phyloP scores from a whole-genome alignment of 2,113 vertebrate genomes.

The Bubalus kerabau region DNA sequence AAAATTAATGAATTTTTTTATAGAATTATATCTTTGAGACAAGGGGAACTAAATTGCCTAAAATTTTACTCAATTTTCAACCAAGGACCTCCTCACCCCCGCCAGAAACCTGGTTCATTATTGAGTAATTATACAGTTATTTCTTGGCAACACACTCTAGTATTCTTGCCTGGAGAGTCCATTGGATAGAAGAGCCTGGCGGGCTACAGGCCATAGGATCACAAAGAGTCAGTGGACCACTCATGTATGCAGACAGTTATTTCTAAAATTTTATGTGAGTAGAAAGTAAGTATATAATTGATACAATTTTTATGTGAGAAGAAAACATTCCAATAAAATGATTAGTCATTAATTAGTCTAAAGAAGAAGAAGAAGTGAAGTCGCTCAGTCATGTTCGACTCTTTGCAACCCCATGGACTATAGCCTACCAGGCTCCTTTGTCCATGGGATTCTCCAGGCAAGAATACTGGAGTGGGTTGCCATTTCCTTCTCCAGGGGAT shows the following conservation, averaged over 20 bases:
- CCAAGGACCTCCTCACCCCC: not conserved
- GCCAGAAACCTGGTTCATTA: not conserved
- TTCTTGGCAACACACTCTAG: not conserved
- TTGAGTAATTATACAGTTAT: not conserved
- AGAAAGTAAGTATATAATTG: constrained; percentile 8
- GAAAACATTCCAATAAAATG: not conserved
- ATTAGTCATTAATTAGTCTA: not conserved
- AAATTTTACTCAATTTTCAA: not conserved
- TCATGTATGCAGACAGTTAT: not conserved
- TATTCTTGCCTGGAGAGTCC: not conserved
- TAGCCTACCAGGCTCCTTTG: too few relatives aligned
- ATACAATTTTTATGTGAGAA: not conserved
- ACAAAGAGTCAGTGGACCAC: not conserved
- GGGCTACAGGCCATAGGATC: not conserved
- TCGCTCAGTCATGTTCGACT: too few relatives aligned
- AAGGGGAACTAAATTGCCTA: not conserved
- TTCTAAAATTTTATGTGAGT: constrained; percentile 5
- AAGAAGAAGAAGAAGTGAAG: too few relatives aligned
- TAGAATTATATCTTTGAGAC: not conserved
- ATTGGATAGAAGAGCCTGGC: not conserved
- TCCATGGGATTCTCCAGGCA: too few relatives aligned
- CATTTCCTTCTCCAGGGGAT: too few relatives aligned
- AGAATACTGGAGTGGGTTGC: too few relatives aligned
- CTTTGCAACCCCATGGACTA: too few relatives aligned
- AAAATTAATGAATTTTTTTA: not conserved